Percentiles rank a stretch among this genome's conserved stretches.
phyloP scores from a whole-genome alignment of 1,140 invertebrate species.

The Chrysomallon squamiferum region DNA sequence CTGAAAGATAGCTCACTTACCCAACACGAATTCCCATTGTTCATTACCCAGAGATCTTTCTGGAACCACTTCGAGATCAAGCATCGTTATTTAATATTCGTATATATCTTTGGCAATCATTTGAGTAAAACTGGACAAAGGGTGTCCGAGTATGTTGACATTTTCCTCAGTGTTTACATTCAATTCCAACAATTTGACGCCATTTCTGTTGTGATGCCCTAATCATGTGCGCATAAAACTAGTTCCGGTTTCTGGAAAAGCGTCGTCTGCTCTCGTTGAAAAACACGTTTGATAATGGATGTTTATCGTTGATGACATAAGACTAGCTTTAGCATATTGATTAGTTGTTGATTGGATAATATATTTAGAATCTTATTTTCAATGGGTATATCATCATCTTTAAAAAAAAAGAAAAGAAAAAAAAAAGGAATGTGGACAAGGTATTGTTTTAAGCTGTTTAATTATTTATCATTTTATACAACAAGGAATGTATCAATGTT shows the following conservation, averaged over 20 bases:
- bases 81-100: constrained; percentile 69
- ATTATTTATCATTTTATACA: too few species aligned
- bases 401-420: too few species aligned
- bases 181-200: constrained; percentile 18
- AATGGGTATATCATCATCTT: too few species aligned
- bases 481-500: too few species aligned
- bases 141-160: neutral
- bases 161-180: constrained; percentile 14
- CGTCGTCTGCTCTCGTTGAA: neutral
- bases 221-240: constrained; percentile 12
- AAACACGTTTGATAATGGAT: neutral
- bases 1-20: constrained; percentile 69
- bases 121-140: neutral
- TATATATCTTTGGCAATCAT: constrained; percentile 1
- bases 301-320: neutral
- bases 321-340: neutral
- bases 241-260: neutral
- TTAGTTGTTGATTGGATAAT: neutral
- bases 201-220: constrained; percentile 37
- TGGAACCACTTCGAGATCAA: constrained; percentile 94
- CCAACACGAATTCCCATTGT: constrained; percentile 96
- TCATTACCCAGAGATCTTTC: constrained; percentile 94
- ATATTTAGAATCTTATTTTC: constrained; percentile 29
- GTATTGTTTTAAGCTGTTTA: too few species aligned
- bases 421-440: too few species aligned